phyloP scores from a whole-genome alignment of 1,140 invertebrate genomes.

The Holcopasites calliopsidis region DNA sequence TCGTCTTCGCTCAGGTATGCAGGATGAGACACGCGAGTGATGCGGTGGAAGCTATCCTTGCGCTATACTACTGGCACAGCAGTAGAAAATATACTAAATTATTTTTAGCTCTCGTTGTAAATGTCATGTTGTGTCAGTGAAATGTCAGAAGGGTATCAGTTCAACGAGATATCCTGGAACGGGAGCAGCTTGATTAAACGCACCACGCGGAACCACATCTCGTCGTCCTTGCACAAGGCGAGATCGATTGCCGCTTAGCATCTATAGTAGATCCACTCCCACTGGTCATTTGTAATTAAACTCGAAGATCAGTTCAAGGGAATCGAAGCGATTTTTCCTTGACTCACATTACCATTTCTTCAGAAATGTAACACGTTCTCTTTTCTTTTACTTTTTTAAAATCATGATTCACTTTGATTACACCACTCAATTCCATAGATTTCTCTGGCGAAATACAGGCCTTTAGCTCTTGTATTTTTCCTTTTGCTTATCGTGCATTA shows the following conservation, averaged over 20 bases:
- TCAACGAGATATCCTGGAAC: conserved; percentile 21
- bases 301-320: conserved; percentile 14
- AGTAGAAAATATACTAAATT: too few relatives aligned
- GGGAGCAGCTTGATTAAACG: conserved; percentile 2
- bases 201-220: conserved; percentile 29
- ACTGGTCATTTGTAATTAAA: not conserved
- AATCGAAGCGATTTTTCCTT: not conserved
- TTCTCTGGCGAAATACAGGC: not conserved
- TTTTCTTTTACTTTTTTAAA: not conserved
- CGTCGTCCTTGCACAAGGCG: conserved; percentile 36
- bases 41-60: not conserved
- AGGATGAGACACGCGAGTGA: conserved; percentile 19
- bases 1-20: conserved; percentile 39
- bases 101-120: not conserved
- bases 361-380: too few relatives aligned
- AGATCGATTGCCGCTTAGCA: conserved; percentile 8
- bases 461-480: not conserved
- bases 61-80: not conserved
- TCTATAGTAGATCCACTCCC: conserved; percentile 19
- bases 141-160: conserved; percentile 33
- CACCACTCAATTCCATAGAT: too few relatives aligned
- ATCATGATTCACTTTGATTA: too few relatives aligned
- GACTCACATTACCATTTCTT: not conserved
- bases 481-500: not conserved
- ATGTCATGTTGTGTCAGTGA: not conserved